Evolutionary conservation across 2,888 invertebrate genomes (phyloP).

Genomic region (Ptychoptera contaminata): DNA sequence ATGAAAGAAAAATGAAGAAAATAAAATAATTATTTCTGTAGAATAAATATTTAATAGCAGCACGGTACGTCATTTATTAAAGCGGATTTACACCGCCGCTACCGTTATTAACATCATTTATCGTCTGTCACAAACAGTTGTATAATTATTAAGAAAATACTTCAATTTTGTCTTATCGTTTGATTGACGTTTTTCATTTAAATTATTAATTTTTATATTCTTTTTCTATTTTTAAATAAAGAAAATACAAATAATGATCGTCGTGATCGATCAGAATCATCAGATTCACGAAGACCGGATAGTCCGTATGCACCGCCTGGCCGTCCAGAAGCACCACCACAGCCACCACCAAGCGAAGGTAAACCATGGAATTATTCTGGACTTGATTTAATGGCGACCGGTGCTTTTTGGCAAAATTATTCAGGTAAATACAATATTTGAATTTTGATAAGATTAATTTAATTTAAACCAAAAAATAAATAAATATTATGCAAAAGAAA

Average conservation of each 20-base stretch:
- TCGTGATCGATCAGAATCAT: slow-evolving; percentile 14
- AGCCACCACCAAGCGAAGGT: slow-evolving; percentile 30
- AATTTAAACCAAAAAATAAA: too few species aligned
- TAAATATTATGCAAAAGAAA: too few species aligned
- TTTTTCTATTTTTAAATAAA: slow-evolving; percentile 12
- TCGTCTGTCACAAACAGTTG: too few species aligned
- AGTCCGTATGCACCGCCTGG: slow-evolving; percentile 24
- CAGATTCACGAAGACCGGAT: slow-evolving; percentile 18
- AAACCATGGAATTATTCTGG: slow-evolving; percentile 54
- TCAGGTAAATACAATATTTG: slow-evolving; percentile 50
- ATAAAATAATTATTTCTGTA: background rate
- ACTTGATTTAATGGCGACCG: slow-evolving; percentile 69
- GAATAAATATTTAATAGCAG: too few species aligned
- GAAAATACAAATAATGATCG: slow-evolving; percentile 5
- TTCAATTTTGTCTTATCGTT: background rate
- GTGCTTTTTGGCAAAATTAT: slow-evolving; percentile 85
- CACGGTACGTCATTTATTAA: too few species aligned
- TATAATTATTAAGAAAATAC: too few species aligned
- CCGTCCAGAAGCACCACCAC: slow-evolving; percentile 21
- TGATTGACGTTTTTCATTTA: background rate
- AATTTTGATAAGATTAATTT: too few species aligned
- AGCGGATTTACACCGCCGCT: too few species aligned
- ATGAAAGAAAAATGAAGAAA: background rate
- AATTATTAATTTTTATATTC: too few species aligned
- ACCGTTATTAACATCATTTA: too few species aligned